Evolutionary conservation across 2,888 invertebrate genomes (phyloP), one percentile per base, ranked within the genome.

Genomic region (Cremastobaeus sp.): DNA sequence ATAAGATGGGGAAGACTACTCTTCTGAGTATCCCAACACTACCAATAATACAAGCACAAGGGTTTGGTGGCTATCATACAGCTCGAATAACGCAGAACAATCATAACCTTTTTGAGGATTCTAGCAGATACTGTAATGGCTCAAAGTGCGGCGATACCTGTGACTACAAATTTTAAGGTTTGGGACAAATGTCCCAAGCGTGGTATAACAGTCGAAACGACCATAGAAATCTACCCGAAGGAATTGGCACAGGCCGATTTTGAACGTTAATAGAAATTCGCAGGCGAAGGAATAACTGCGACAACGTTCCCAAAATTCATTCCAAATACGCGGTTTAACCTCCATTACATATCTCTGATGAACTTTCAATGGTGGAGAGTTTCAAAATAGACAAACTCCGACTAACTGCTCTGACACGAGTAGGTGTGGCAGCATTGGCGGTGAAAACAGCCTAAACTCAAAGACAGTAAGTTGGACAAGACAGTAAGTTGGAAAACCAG

Each of bases 301-400:
- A 39, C 39, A 11, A n/a, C 15, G n/a, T 39, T 39, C n/a, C 39
- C 39, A 1, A 20, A 39, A 20, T 39, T 18, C 11, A 39, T 39
- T 1, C n/a, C 11, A 12, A 34, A 34, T 12, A 37, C 37, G 8
- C 3, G 37, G 6, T 37, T 37, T 9, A 37, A 37, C 8, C 17
- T 15, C 4, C 2, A 17, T 35, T 37, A 37, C 9, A 1, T 37
- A 37, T 37, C 3, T 37, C 37, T 1, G 37, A 37, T 8, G 37
- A 15, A 8, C 37, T 37, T 8, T 6, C 4, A 9, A 17, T 17
- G 17, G 20, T 18, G 3, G 11, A 1, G 11, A n/a, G 5, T 2
- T 18, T 39, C 11, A 39, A 39, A 39, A 14, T 39, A 18, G 20
- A 39, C n/a, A 39, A 39, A 18, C 1, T 39, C 1, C 17, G 3